phyloP scores from a whole-genome alignment of 1,140 invertebrate genomes.

The Trichogramma pretiosum region DNA sequence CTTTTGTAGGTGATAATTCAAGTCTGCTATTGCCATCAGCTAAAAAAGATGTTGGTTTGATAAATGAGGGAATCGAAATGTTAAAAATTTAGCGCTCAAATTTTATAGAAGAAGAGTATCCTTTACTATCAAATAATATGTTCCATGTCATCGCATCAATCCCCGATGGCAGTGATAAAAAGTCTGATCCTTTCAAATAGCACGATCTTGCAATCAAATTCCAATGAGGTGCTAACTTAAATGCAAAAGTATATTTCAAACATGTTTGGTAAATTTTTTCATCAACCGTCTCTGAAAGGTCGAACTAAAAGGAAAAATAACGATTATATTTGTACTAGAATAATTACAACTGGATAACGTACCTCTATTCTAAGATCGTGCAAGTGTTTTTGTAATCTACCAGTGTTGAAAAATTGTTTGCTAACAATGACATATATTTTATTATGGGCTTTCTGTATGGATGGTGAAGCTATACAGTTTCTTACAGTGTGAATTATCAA shows the following conservation, averaged over 20 bases:
- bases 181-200: conserved; percentile 28
- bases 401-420: conserved; percentile 18
- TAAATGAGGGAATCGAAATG: too few species aligned
- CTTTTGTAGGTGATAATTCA: conserved; percentile 17
- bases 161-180: conserved; percentile 18
- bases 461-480: conserved; percentile 28
- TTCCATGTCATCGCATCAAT: conserved; percentile 26
- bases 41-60: background rate
- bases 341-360: background rate
- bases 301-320: conserved; percentile 3
- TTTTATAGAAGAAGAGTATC: too few species aligned
- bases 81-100: too few species aligned
- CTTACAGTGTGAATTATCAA: conserved; percentile 22
- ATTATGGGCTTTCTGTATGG: conserved; percentile 14
- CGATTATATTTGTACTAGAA: background rate
- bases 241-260: conserved; percentile 27
- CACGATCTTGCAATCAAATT: conserved; percentile 27
- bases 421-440: conserved; percentile 21
- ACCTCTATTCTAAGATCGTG: conserved; percentile 18
- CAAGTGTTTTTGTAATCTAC: conserved; percentile 20
- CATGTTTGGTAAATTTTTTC: conserved; percentile 24
- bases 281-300: conserved; percentile 15
- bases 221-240: conserved; percentile 29
- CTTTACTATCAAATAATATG: too few species aligned
- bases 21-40: conserved; percentile 19